A percentile compares a stretch with the other conserved stretches of the same genome.
These are phyloP conservation scores for Odocoileus hemionus DNA, from an alignment of 2,113 vertebrate genomes.

Conservation along the genomic window DNA sequence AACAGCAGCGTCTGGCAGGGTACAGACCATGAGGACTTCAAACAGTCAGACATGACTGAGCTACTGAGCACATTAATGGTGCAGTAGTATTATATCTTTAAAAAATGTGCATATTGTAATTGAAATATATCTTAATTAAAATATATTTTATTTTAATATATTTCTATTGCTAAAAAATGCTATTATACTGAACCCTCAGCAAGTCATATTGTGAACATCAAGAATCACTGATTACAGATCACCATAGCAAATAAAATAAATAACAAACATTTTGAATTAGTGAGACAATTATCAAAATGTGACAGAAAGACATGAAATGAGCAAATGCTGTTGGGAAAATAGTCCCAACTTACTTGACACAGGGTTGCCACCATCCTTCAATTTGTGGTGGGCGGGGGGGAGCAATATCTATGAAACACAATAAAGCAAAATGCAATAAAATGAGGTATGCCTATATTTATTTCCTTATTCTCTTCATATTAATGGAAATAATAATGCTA, in stretches of 20 bases:
- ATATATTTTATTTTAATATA: not conserved
- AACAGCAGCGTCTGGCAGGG: not conserved
- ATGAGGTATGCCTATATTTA: not conserved
- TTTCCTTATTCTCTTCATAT: not conserved
- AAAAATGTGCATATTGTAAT: not conserved
- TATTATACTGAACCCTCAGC: not conserved
- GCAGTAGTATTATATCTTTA: not conserved
- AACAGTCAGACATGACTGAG: fast-evolving
- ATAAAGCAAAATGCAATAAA: not conserved
- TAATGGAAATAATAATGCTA: not conserved
- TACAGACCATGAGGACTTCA: not conserved
- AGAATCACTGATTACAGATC: not conserved
- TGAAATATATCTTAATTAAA: not conserved
- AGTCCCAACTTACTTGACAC: not conserved
- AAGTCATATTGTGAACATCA: not conserved
- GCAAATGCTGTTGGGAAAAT: not conserved
- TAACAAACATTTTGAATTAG: not conserved
- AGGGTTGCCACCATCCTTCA: not conserved
- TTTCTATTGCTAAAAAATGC: not conserved
- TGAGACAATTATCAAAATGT: not conserved
- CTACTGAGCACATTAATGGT: not conserved
- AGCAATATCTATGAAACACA: not conserved
- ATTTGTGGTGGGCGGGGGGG: fast-evolving
- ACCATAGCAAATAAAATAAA: not conserved
- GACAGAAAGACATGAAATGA: not conserved